Conservation (phyloP, 1,140 invertebrate genomes). For the Lerema accius region DNA sequence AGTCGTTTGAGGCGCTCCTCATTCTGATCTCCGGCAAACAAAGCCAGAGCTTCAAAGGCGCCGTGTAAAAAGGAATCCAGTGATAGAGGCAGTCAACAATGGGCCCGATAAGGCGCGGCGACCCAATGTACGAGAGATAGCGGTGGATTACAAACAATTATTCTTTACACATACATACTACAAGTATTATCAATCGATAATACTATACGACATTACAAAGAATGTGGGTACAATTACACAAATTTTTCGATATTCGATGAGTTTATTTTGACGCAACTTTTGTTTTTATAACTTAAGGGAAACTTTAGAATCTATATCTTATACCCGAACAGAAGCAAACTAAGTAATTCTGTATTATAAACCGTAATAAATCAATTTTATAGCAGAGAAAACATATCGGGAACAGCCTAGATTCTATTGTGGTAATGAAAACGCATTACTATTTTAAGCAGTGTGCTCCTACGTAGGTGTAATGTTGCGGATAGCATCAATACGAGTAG, state of each 20-base stretch:
- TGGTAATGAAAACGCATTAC: not conserved
- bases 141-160: constrained; percentile 5
- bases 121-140: constrained; percentile 37
- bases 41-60: constrained; percentile 75
- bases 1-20: constrained; percentile 63
- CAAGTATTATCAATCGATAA: too few relatives aligned
- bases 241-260: too few relatives aligned
- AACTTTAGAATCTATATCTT: too few relatives aligned
- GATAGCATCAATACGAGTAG: too few relatives aligned
- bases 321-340: too few relatives aligned
- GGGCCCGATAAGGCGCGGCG: constrained; percentile 60
- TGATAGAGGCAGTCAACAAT: constrained; percentile 81
- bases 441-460: not conserved
- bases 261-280: too few relatives aligned
- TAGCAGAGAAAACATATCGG: too few relatives aligned
- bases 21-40: constrained; percentile 77
- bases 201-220: too few relatives aligned
- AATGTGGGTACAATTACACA: too few relatives aligned
- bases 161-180: not conserved
- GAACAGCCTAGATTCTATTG: not conserved
- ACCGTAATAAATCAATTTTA: too few relatives aligned
- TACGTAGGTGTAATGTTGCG: not conserved
- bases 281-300: too few relatives aligned
- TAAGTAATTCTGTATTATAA: too few relatives aligned
- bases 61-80: constrained; percentile 79